A percentile compares a stretch with the other conserved stretches of the same genome.
Evolutionary conservation across 1,140 invertebrate species (phyloP).

Genomic region (Archivesica marissinica): DNA sequence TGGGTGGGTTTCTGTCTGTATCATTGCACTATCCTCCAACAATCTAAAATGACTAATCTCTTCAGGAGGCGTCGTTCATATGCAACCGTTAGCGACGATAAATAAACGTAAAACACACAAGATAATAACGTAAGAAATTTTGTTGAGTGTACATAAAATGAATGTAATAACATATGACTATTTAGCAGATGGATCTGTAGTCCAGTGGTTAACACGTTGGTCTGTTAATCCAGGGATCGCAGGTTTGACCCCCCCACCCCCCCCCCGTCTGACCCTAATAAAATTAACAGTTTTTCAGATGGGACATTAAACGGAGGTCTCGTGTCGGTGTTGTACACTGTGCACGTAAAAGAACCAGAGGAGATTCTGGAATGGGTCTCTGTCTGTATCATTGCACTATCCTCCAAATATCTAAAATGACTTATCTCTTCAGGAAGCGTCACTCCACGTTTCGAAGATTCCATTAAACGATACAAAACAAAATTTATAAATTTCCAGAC

Average conservation of each 20-base stretch:
- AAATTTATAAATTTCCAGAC: background rate
- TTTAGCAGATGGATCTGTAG: no score
- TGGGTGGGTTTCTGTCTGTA: no score
- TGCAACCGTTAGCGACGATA: no score
- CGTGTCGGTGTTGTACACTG: background rate
- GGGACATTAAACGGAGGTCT: background rate
- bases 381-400: background rate
- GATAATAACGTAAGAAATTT: no score
- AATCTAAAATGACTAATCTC: no score
- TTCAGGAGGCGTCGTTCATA: no score
- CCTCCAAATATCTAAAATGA: background rate
- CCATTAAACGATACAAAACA: background rate
- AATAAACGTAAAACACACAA: no score
- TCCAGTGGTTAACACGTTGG: background rate
- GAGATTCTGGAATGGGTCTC: background rate
- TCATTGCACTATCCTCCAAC: no score
- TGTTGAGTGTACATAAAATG: no score
- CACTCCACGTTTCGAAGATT: background rate
- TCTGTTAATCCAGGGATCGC: background rate
- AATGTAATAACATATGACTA: no score
- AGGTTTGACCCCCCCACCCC: background rate
- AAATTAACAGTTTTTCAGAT: background rate
- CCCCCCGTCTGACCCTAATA: no score
- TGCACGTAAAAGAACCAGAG: background rate
- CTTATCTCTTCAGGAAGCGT: background rate